Evolutionary conservation across 2,888 invertebrate species (phyloP).

Genomic region (Macrophya alboannulata): DNA sequence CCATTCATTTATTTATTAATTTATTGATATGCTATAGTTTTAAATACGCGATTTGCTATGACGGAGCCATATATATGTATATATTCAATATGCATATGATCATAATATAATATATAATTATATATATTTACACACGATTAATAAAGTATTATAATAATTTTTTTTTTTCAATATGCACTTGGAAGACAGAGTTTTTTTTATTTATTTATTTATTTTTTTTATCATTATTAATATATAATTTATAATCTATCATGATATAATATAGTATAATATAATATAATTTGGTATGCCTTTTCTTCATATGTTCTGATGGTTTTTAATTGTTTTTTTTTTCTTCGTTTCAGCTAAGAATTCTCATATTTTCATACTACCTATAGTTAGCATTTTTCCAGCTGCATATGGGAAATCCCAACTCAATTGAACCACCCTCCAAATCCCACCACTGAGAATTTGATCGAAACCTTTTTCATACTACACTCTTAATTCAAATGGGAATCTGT

Average conservation of each 20-base stretch:
- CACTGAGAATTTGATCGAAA: too few relatives aligned
- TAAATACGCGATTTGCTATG: slow-evolving; percentile 42
- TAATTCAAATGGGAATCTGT: too few relatives aligned
- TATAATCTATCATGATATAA: slow-evolving; percentile 68
- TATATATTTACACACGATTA: slow-evolving; percentile 67
- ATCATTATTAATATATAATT: slow-evolving; percentile 57
- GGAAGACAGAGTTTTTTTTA: slow-evolving; percentile 77
- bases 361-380: not conserved
- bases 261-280: slow-evolving; percentile 48
- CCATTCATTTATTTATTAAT: slow-evolving; percentile 44
- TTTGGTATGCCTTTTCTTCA: not conserved
- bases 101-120: slow-evolving; percentile 58
- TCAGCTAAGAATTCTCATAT: not conserved
- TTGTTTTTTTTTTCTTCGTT: not conserved
- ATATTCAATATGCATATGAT: slow-evolving; percentile 44
- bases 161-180: slow-evolving; percentile 74
- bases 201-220: slow-evolving; percentile 62
- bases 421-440: too few relatives aligned
- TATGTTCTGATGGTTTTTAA: not conserved
- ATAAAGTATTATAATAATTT: slow-evolving; percentile 55
- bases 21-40: slow-evolving; percentile 30
- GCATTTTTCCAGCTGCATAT: not conserved
- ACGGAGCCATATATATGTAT: slow-evolving; percentile 2
- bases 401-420: too few relatives aligned
- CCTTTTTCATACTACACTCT: too few relatives aligned